Evolutionary conservation across 1,140 invertebrate species (phyloP), one percentile per base, ranked within the genome.

Genomic region (Macrobrachium nipponense): DNA sequence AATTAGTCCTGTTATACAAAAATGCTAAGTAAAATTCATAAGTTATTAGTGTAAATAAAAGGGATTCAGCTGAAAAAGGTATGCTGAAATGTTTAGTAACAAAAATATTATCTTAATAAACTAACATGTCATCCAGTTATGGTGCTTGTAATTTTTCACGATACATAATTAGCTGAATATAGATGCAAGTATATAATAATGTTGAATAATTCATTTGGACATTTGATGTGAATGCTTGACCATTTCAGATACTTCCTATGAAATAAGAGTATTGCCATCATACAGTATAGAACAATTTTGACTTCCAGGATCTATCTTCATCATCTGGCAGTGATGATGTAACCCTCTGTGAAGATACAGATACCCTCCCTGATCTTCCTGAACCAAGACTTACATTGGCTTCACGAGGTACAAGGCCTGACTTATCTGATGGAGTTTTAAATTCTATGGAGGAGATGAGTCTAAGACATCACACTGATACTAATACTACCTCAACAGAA

Each of bases 401-500:
- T 20, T 2, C 59, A 68, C 61, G 79, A 60, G 70, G 78, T 51
- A 23, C 84, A 76, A 60, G 70, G 66, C 61, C 72, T 60, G 51
- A 80, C 61, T 23, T 81, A 4, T n/a, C 58, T 17, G 84, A 79
- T 7, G 58, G 64, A n/a, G n/a, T 80, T 11, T 23, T 51, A 10
- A n/a, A 72, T 60, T 72, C 76, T 23, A 70, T 70, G 58, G 84
- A 86, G 14, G 58, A 80, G 66, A 51, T 70, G 58, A 23, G 59
- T 72, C 66, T 64, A 60, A 44, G 78, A 66, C 72, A 82, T 79
- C 17, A 87, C 89, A 76, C 86, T 20, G 84, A 87, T 73, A 90
- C 87, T 66, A 89, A 89, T 75, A 89, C 87, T 2, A 90, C 88
- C 75, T 89, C 86, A 18, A 89, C 89, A 10, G 88, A 90, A 59